Conservation (phyloP, 2,888 invertebrate genomes). For the Drosophila pegasa region DNA sequence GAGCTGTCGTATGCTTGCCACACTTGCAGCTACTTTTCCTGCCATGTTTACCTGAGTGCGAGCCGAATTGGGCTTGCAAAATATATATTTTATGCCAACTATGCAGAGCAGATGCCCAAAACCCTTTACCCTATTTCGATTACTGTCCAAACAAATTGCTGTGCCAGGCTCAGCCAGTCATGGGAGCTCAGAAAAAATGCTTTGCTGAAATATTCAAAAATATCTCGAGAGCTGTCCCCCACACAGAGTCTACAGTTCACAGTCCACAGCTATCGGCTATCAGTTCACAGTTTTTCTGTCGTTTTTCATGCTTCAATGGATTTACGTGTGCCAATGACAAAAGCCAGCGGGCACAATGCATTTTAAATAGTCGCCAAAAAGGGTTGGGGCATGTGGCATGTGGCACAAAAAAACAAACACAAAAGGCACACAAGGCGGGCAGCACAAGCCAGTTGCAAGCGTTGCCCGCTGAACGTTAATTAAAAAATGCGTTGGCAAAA, state of each 20-base stretch:
- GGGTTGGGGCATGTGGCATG: slow-evolving; percentile 5
- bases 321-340: slow-evolving; percentile 63
- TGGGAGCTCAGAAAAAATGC: slow-evolving; percentile 15
- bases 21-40: slow-evolving; percentile 41
- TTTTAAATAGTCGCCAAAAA: slow-evolving; percentile 40
- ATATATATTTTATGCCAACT: slow-evolving; percentile 67
- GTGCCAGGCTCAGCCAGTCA: slow-evolving; percentile 42
- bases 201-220: slow-evolving; percentile 48
- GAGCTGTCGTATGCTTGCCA: slow-evolving; percentile 43
- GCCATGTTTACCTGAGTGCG: slow-evolving; percentile 33
- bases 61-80: slow-evolving; percentile 27
- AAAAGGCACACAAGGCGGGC: slow-evolving; percentile 13
- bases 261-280: neutral
- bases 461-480: slow-evolving; percentile 65
- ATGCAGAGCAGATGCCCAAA: slow-evolving; percentile 42
- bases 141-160: slow-evolving; percentile 58
- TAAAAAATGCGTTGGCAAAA: slow-evolving; percentile 78
- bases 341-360: slow-evolving; percentile 55
- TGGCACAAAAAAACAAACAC: slow-evolving; percentile 41
- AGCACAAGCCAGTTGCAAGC: slow-evolving; percentile 41
- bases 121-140: slow-evolving; percentile 50
- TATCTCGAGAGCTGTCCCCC: slow-evolving; percentile 6
- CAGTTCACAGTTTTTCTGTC: neutral
- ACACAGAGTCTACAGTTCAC: neutral
- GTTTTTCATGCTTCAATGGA: slow-evolving; percentile 64